A percentile compares a stretch with the other conserved stretches of the same genome.
Conservation (phyloP, 2,888 invertebrate genomes). For the Tupiocoris notatus region DNA sequence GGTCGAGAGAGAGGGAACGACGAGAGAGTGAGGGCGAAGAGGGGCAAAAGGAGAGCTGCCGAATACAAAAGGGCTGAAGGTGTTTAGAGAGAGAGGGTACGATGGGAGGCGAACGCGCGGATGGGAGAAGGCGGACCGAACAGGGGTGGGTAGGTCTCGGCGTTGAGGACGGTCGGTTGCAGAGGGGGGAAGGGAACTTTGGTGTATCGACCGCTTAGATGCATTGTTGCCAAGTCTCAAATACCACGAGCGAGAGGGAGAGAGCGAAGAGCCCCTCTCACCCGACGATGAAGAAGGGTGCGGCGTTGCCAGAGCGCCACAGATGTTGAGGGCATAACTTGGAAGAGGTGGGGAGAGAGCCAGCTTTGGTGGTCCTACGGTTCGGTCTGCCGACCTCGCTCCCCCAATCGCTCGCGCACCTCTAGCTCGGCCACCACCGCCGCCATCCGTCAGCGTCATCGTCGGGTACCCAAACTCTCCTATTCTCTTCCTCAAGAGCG, state of each 20-base stretch:
- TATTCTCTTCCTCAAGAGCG: not conserved
- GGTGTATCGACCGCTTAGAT: conserved; percentile 34
- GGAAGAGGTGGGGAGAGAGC: not conserved
- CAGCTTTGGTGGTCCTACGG: not conserved
- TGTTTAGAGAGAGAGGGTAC: not conserved
- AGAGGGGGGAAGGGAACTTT: conserved; percentile 12
- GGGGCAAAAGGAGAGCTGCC: not conserved
- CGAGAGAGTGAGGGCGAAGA: not conserved
- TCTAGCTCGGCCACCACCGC: not conserved
- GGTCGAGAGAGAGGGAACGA: not conserved
- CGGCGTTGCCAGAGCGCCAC: conserved; percentile 30
- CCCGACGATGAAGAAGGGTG: not conserved
- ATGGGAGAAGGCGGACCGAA: not conserved
- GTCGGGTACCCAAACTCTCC: not conserved
- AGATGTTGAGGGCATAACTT: conserved; percentile 30
- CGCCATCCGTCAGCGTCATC: not conserved
- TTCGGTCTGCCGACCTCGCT: not conserved
- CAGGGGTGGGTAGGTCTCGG: not conserved
- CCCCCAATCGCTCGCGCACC: not conserved
- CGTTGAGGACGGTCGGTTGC: not conserved
- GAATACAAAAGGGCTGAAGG: not conserved
- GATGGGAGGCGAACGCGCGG: not conserved
- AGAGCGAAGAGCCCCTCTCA: not conserved
- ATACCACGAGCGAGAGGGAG: conserved; percentile 22
- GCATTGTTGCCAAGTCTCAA: conserved; percentile 36